Evolutionary conservation across 2,113 vertebrate species (phyloP).

Genomic region (Tupaia chinensis): DNA sequence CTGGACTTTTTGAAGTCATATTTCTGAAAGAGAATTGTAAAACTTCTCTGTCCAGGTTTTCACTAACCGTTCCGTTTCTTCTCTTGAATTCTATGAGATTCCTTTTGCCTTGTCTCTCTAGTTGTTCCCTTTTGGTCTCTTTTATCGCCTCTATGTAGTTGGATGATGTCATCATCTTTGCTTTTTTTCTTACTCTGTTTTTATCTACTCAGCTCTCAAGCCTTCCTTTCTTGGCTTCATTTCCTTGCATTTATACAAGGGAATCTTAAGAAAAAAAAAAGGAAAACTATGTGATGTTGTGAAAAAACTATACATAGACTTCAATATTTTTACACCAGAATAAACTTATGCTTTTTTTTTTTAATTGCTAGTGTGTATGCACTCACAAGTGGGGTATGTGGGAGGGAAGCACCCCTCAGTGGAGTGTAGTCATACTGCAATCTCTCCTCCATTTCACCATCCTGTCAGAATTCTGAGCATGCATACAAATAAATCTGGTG

Average conservation of each 20-base stretch:
- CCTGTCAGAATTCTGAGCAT: no score
- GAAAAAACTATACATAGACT: no score
- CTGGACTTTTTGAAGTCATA: background rate
- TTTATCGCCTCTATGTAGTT: background rate
- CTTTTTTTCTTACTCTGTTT: background rate
- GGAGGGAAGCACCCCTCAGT: no score
- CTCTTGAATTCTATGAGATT: background rate
- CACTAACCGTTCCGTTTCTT: background rate
- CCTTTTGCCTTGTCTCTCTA: background rate
- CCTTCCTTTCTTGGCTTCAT: background rate
- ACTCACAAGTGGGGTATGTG: no score
- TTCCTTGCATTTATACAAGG: background rate
- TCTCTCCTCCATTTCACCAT: no score
- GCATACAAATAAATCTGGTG: no score
- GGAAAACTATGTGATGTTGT: no score
- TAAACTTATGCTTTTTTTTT: no score
- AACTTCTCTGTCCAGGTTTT: background rate
- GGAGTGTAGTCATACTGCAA: no score
- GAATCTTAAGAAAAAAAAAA: no score
- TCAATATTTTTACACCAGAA: no score
- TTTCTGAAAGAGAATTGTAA: background rate
- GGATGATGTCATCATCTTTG: background rate
- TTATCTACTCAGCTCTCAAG: background rate
- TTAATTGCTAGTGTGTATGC: no score
- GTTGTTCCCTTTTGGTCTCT: background rate